A percentile compares a stretch with the other conserved stretches of the same genome.
Conservation (phyloP, 2,113 vertebrate genomes). For the Gnathonemus echidnorhynchus region DNA sequence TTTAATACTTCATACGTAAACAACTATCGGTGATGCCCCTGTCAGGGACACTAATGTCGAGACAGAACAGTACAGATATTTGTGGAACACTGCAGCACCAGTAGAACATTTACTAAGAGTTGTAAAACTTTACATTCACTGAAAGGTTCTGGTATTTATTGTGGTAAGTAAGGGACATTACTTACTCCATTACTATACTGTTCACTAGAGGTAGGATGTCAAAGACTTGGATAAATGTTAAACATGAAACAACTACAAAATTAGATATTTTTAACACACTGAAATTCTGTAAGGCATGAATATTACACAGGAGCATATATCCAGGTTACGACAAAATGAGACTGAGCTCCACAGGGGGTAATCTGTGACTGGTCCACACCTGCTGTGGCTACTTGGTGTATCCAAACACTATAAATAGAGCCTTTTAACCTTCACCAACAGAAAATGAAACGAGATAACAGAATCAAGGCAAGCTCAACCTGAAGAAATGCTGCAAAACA, state of each 20-base stretch:
- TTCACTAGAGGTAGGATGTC: neutral
- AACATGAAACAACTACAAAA: neutral
- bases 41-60: neutral
- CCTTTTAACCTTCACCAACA: neutral
- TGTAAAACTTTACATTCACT: neutral
- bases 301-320: neutral
- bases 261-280: neutral
- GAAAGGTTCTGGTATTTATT: neutral
- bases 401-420: neutral
- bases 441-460: neutral
- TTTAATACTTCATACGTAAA: neutral
- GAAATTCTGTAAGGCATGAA: neutral
- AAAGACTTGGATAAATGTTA: neutral
- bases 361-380: neutral
- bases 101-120: neutral
- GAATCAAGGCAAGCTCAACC: neutral
- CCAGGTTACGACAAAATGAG: neutral
- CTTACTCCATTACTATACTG: neutral
- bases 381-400: neutral
- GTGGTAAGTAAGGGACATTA: neutral
- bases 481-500: neutral
- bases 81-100: neutral
- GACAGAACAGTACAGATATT: neutral
- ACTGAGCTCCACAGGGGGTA: neutral
- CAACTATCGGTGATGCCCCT: neutral